Conservation (phyloP, 2,888 invertebrate genomes). For the Metellina segmentata region DNA sequence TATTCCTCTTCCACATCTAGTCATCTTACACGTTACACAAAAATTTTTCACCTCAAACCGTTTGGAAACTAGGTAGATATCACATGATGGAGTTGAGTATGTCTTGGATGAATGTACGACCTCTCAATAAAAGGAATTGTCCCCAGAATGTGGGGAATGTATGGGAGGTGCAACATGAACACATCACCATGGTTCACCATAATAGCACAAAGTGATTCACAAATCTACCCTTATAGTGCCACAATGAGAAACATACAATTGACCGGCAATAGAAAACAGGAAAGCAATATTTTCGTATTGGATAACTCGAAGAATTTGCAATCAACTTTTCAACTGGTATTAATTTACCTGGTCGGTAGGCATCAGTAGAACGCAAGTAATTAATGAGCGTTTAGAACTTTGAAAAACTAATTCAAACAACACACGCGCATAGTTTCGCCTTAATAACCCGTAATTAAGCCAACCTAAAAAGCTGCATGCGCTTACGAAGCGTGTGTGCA, state of each 20-base stretch:
- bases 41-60: too few species aligned
- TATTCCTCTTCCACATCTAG: too few species aligned
- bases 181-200: too few species aligned
- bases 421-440: neutral
- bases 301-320: neutral
- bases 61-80: too few species aligned
- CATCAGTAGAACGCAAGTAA: neutral
- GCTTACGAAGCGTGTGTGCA: slow-evolving; percentile 1
- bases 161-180: too few species aligned
- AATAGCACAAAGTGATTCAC: too few species aligned
- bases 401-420: neutral
- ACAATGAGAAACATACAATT: neutral
- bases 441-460: neutral
- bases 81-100: too few species aligned
- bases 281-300: too few species aligned
- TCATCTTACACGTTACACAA: too few species aligned
- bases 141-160: too few species aligned
- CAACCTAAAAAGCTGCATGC: neutral
- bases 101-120: too few species aligned
- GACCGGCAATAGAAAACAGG: neutral
- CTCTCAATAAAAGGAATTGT: too few species aligned
- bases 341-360: neutral
- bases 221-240: neutral
- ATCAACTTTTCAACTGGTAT: neutral
- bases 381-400: neutral